These are phyloP conservation scores for Lampris megalopsis DNA, from an alignment of 2,113 vertebrate genomes.

Conservation along the genomic window DNA sequence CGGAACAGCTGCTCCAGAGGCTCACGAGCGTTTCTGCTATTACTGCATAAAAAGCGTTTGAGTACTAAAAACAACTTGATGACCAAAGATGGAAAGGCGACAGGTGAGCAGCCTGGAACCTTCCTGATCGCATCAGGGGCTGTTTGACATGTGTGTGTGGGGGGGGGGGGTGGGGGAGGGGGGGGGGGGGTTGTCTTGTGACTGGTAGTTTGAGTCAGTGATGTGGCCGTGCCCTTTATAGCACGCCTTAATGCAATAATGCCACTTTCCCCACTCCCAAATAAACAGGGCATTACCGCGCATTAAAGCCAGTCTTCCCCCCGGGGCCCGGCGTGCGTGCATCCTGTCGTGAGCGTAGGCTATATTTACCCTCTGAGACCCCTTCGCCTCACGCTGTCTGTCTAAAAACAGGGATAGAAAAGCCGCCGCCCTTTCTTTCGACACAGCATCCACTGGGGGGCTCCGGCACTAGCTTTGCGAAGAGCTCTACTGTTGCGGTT, in stretches of 20 bases:
- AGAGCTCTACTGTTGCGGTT: constrained; percentile 36
- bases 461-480: constrained; percentile 51
- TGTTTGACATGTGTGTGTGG: constrained; percentile 49
- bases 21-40: not conserved
- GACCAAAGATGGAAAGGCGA: constrained; percentile 13
- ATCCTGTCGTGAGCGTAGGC: constrained; percentile 47
- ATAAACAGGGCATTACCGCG: constrained; percentile 77
- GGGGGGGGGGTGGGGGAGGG: not conserved
- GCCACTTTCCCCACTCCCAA: constrained; percentile 61
- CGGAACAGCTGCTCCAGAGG: not conserved
- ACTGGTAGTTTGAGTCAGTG: constrained; percentile 37
- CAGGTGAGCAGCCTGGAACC: constrained; percentile 44
- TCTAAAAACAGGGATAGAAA: constrained; percentile 76
- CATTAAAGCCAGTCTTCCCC: constrained; percentile 71
- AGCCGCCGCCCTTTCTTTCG: constrained; percentile 66
- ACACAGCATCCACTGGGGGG: constrained; percentile 48
- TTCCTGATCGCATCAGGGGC: constrained; percentile 22
- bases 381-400: constrained; percentile 61
- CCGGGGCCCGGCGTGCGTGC: constrained; percentile 54
- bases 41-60: not conserved
- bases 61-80: constrained; percentile 13
- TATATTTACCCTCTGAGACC: constrained; percentile 70
- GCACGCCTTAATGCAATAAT: constrained; percentile 71
- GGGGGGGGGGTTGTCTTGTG: constrained; percentile 15
- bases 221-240: constrained; percentile 63